Evolutionary conservation across 1,140 invertebrate species (phyloP), one percentile per base, ranked within the genome.

Genomic region (Aphaenogaster ashmeadi): DNA sequence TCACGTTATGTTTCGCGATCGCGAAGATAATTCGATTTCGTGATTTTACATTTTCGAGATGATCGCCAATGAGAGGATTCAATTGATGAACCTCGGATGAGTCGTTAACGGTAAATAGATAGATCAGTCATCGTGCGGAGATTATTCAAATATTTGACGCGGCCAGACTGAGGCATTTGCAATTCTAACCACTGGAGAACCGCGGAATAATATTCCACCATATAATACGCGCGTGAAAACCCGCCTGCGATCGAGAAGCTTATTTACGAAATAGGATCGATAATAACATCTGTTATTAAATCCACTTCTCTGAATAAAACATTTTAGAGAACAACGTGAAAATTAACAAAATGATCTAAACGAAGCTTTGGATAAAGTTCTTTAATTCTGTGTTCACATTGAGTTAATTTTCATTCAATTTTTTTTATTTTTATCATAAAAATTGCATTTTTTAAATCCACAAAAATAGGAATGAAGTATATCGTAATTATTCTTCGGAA

Each of bases 81-180:
- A 44, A 85, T 86, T 58, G 83, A 78, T 54, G 72, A 86, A 36
- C 18, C 18, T 11, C 13, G 15, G 21, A 36, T 33, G 50, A 33
- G 6, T 56, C 33, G 13, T 60, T 44, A 47, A 58, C 52, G 38
- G 64, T 86, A 88, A 88, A 88, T 77, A 81, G 69, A 81, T 64
- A 83, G 79, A 87, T 87, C 54, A 67, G 36, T 72, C 54, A 66
- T 75, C 67, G 41, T 50, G 52, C 4, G 41, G 56, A 38, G 27
- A 88, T 88, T 88, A 86, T 90, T 89, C 87, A 75, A 88, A 88
- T 90, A 88, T 90, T 88, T 88, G 69, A 88, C 3, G 18, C 79
- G 56, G 36, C 36, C 47, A 50, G 75, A 89, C 38, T 21, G 36
- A 38, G 41, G 44, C 47, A 88, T 90, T 90, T 81, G 81, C 87